Percentiles rank a stretch among this genome's conserved stretches.
phyloP scores from a whole-genome alignment of 2,113 vertebrate species.

The Cyprinodon tularosa region DNA sequence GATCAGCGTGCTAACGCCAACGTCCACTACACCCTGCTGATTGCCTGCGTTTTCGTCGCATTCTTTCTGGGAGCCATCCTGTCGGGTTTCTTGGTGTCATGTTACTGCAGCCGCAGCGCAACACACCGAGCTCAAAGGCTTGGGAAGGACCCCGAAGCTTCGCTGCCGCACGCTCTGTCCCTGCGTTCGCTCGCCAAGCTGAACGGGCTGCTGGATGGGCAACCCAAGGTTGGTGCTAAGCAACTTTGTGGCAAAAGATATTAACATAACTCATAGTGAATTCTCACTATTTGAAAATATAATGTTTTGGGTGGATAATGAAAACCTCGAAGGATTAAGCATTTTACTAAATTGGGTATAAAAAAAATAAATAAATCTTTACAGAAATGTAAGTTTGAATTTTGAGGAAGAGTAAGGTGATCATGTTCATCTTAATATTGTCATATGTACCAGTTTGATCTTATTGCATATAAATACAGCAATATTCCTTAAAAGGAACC shows the following conservation, averaged over 20 bases:
- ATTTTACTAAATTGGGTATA: not conserved
- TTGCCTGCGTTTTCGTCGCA: conserved; percentile 81
- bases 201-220: conserved; percentile 78
- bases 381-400: not conserved
- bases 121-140: conserved; percentile 56
- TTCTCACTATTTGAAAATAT: not conserved
- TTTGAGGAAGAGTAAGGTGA: not conserved
- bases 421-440: not conserved
- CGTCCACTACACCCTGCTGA: conserved; percentile 82
- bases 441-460: not conserved
- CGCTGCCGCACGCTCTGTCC: conserved; percentile 81
- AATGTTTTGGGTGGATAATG: not conserved
- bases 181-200: conserved; percentile 84
- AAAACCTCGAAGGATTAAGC: not conserved
- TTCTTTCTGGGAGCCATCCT: conserved; percentile 84
- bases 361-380: not conserved
- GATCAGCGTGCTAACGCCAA: conserved; percentile 43
- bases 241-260: not conserved
- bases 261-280: not conserved
- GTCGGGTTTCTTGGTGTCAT: conserved; percentile 85
- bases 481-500: not conserved
- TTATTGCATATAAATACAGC: not conserved
- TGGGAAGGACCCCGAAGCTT: conserved; percentile 78
- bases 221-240: conserved; percentile 61
- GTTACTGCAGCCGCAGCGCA: conserved; percentile 80